Conservation (phyloP, 2,113 vertebrate species). For the Podarcis cretensis region DNA sequence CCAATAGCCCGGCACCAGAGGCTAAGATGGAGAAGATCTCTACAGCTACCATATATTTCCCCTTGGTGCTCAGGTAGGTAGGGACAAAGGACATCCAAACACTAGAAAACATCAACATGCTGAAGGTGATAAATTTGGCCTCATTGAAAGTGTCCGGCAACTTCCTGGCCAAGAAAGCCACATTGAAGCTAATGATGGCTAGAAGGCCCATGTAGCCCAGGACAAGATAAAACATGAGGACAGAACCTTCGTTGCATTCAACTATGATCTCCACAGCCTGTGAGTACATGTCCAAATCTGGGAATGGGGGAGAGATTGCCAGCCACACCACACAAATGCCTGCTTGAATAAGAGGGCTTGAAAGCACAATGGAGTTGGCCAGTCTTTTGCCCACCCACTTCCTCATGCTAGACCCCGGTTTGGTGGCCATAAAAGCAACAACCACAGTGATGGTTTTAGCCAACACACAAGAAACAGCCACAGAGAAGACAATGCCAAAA, state of each 20-base stretch:
- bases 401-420: no score
- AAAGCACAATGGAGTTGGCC: no score
- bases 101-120: background rate
- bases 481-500: no score
- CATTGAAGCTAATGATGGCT: background rate
- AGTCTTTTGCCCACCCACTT: no score
- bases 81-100: constrained; percentile 3
- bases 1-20: background rate
- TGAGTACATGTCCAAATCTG: no score
- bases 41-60: constrained; percentile 11
- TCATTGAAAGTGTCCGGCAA: background rate
- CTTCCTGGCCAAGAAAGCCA: background rate
- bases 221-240: background rate
- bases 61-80: background rate
- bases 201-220: background rate
- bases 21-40: constrained; percentile 11
- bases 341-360: no score
- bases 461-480: no score
- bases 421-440: no score
- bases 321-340: no score
- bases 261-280: no score
- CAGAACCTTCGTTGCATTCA: background rate
- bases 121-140: constrained; percentile 12
- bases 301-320: no score
- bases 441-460: no score